Percentiles rank a stretch among this genome's conserved stretches.
Conservation (phyloP, 2,113 vertebrate genomes). For the Macquaria australasica region DNA sequence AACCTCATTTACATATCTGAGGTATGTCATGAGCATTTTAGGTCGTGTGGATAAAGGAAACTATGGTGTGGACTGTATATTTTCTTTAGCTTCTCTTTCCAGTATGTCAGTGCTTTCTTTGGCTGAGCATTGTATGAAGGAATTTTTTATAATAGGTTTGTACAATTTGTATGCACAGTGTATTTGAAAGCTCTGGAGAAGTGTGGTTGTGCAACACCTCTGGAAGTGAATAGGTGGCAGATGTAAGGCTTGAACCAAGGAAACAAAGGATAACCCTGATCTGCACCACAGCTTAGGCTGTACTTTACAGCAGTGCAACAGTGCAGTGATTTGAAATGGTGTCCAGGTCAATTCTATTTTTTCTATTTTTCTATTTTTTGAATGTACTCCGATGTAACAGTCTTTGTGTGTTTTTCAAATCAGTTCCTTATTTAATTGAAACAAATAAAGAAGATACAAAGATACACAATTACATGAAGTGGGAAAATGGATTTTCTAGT, state of each 20-base stretch:
- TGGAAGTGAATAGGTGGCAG: background rate
- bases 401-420: background rate
- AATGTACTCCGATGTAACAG: background rate
- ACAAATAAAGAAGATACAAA: background rate
- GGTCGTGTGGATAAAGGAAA: background rate
- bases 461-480: background rate
- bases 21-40: background rate
- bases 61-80: background rate
- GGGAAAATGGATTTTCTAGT: background rate
- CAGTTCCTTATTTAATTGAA: background rate
- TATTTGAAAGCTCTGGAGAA: background rate
- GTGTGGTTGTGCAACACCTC: background rate
- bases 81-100: background rate
- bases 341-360: background rate
- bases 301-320: background rate
- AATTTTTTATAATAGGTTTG: background rate
- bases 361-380: too few relatives aligned
- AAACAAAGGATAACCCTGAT: slow-evolving; percentile 22
- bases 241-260: slow-evolving; percentile 13
- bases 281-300: background rate
- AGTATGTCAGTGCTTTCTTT: background rate
- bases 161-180: background rate
- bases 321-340: background rate
- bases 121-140: background rate
- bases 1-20: background rate